These are phyloP conservation scores for Stegana nigrithorax DNA, from an alignment of 2,888 invertebrate species.

Conservation along the genomic window DNA sequence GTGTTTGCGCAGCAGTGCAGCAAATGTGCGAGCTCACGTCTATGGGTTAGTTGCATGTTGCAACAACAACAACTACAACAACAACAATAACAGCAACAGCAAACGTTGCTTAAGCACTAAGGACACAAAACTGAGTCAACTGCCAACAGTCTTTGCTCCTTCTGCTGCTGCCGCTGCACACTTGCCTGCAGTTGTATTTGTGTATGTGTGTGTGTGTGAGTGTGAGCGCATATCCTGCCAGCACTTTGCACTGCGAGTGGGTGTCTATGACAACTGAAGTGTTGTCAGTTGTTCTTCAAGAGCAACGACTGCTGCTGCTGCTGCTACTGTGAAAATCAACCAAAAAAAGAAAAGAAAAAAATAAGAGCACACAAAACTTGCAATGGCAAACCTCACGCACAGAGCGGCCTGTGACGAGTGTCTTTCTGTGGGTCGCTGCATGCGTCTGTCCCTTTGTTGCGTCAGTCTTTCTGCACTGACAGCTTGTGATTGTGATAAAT, in stretches of 20 bases:
- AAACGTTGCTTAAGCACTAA: no score
- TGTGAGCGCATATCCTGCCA: no score
- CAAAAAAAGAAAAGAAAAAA: not conserved
- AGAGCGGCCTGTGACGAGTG: not conserved
- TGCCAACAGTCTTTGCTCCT: no score
- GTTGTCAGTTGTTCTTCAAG: slow-evolving; percentile 17
- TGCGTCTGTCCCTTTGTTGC: no score
- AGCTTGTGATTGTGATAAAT: slow-evolving; percentile 43
- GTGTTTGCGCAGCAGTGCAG: slow-evolving; percentile 24
- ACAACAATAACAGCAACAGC: not conserved
- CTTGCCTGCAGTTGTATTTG: no score
- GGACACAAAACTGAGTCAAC: no score
- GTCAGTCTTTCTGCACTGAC: not conserved
- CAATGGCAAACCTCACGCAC: no score
- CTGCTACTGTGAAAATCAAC: not conserved
- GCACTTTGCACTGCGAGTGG: no score
- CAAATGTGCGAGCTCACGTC: not conserved
- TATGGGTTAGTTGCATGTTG: no score
- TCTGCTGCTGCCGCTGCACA: no score
- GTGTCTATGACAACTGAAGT: slow-evolving; percentile 51
- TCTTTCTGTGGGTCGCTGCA: no score
- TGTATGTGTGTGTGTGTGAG: not conserved
- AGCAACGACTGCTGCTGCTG: not conserved
- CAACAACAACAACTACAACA: no score
- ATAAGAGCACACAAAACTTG: not conserved